phyloP scores from a whole-genome alignment of 2,113 vertebrate genomes.

The Tonatia bakeri region DNA sequence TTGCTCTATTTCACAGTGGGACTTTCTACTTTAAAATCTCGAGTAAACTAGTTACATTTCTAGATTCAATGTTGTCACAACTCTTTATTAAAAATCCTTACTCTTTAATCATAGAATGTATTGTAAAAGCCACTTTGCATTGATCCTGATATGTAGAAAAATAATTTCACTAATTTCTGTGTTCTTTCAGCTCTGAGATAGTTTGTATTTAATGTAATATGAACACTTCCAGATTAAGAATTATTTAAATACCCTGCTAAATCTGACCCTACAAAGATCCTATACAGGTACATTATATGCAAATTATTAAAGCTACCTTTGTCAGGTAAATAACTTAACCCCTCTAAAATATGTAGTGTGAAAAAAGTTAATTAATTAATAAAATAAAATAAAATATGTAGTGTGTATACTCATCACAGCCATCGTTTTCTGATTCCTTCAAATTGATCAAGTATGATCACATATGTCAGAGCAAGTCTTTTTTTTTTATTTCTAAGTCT shows the following conservation, averaged over 20 bases:
- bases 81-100: neutral
- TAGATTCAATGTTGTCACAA: neutral
- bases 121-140: neutral
- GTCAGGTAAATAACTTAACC: neutral
- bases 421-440: neutral
- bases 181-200: neutral
- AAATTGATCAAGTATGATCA: neutral
- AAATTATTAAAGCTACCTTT: neutral
- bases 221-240: neutral
- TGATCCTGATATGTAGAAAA: neutral
- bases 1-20: neutral
- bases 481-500: neutral
- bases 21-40: neutral
- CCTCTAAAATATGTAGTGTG: neutral
- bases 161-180: neutral
- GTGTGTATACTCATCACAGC: neutral
- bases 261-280: neutral
- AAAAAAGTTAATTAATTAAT: too few species aligned
- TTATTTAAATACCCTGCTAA: neutral
- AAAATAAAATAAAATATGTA: neutral
- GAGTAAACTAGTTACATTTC: neutral
- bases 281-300: too few species aligned
- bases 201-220: neutral
- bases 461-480: neutral
- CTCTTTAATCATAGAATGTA: neutral